A percentile compares a stretch with the other conserved stretches of the same genome.
Evolutionary conservation across 2,113 vertebrate species (phyloP).

Genomic region (Saguinus imperator): DNA sequence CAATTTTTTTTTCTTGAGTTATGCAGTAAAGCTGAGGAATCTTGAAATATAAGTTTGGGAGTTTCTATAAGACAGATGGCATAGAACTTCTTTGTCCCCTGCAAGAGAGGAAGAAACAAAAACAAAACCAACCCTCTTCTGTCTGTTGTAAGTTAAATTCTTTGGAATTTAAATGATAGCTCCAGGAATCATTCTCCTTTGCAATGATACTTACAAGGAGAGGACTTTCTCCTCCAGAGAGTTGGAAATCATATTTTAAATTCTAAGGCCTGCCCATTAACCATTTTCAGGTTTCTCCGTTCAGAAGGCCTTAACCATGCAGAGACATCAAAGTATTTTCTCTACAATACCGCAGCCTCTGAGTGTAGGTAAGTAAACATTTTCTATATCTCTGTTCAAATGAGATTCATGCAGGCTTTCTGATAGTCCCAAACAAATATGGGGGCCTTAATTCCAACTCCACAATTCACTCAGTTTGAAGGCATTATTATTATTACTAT

Average conservation of each 20-base stretch:
- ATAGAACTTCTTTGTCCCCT: neutral
- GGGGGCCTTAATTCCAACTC: neutral
- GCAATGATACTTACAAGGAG: neutral
- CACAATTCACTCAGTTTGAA: neutral
- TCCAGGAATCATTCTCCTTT: neutral
- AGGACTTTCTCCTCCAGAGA: neutral
- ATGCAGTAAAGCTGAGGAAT: neutral
- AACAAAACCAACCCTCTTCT: neutral
- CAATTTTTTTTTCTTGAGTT: neutral
- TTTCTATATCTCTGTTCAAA: neutral
- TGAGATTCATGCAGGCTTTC: neutral
- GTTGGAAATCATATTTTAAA: neutral
- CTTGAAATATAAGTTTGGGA: neutral
- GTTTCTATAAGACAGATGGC: neutral
- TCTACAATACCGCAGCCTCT: neutral
- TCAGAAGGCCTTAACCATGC: neutral
- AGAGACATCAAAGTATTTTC: neutral
- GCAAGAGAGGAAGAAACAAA: neutral
- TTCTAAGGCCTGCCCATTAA: neutral
- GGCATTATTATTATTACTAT: neutral
- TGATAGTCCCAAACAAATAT: neutral
- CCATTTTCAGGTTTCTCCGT: neutral
- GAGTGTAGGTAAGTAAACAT: neutral
- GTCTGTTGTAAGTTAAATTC: neutral
- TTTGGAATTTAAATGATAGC: constrained; percentile 6